phyloP scores from a whole-genome alignment of 2,888 invertebrate species.

The Cenopis cana region DNA sequence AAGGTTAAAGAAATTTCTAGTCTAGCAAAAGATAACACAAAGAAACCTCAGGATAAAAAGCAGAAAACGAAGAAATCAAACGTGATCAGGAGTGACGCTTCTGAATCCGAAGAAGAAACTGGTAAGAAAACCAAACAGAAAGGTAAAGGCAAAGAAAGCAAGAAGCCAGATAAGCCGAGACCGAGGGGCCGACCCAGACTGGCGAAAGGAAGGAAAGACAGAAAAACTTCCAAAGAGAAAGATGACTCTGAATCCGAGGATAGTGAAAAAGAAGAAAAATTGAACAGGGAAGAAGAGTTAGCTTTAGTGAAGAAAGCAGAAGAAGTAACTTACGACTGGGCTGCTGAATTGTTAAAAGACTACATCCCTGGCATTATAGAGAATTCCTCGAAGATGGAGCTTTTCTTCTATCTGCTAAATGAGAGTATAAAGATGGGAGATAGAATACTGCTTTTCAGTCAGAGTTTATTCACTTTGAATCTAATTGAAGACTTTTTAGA shows the following conservation, averaged over 20 bases:
- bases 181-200: slow-evolving; percentile 68
- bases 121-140: slow-evolving; percentile 67
- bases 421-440: slow-evolving; percentile 95
- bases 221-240: slow-evolving; percentile 79
- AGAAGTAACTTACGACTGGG: slow-evolving; percentile 96
- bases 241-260: slow-evolving; percentile 83
- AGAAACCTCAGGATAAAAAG: slow-evolving; percentile 51
- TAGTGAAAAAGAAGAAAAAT: slow-evolving; percentile 85
- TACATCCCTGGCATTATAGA: slow-evolving; percentile 96
- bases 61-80: slow-evolving; percentile 57
- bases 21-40: slow-evolving; percentile 50
- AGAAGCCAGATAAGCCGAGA: slow-evolving; percentile 69
- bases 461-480: slow-evolving; percentile 97
- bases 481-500: slow-evolving; percentile 97
- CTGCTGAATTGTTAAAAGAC: slow-evolving; percentile 91
- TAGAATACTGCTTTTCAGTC: slow-evolving; percentile 97
- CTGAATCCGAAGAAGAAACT: slow-evolving; percentile 69
- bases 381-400: slow-evolving; percentile 97
- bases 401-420: slow-evolving; percentile 95
- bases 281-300: slow-evolving; percentile 84
- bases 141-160: slow-evolving; percentile 65
- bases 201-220: slow-evolving; percentile 76
- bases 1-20: slow-evolving; percentile 53
- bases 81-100: slow-evolving; percentile 60
- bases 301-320: slow-evolving; percentile 88